Base-by-base conservation (phyloP, 2,797 vertebrate genomes). In the Echiichthys vipera region DNA sequence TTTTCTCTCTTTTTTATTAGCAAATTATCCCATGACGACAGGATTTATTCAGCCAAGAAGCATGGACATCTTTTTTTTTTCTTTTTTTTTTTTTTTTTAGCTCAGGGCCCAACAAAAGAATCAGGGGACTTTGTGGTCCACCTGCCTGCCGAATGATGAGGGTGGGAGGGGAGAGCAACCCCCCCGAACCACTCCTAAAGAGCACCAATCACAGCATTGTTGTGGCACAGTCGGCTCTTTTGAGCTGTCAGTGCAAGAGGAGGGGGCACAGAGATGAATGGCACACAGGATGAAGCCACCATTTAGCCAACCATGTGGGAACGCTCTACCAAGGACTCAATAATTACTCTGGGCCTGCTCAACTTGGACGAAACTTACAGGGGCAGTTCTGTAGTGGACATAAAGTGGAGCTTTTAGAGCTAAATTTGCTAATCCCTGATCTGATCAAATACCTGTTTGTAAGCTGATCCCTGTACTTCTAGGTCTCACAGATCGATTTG, bases 151-250 rank as follows among this genome's bases (percentile, higher is more conserved):
- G 93, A 97, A 96, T 98, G 96, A 98, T 96, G 96, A 96, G 95
- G 95, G 95, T 93, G 95, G 94, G 95, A 95, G 95, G 95, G 94
- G 77, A 81, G 56, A 71, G 94, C 90, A 88, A 89, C 93, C 95
- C 94, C 93, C 92, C 91, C 29, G 54, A 55, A 94, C 94, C 95
- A 94, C 95, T 95, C 96, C 96, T 95, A 95, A 96, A 97, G 96
- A 96, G 96, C 96, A 97, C 96, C 97, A 98, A 98, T 98, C 97
- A 97, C 95, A 96, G 96, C 95, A 98, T 98, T 98, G 97, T 94
- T 96, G 95, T 94, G 94, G 96, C 97, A 94, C 97, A 96, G 96
- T 97, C 95, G 96, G 96, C 96, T 95, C 97, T 96, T 98, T 98
- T 97, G 96, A 98, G 96, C 96, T 98, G 96, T 98, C 97, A 97